Percentiles rank a stretch among this genome's conserved stretches.
phyloP scores from a whole-genome alignment of 2,888 invertebrate species.

The Gortyna flavago region DNA sequence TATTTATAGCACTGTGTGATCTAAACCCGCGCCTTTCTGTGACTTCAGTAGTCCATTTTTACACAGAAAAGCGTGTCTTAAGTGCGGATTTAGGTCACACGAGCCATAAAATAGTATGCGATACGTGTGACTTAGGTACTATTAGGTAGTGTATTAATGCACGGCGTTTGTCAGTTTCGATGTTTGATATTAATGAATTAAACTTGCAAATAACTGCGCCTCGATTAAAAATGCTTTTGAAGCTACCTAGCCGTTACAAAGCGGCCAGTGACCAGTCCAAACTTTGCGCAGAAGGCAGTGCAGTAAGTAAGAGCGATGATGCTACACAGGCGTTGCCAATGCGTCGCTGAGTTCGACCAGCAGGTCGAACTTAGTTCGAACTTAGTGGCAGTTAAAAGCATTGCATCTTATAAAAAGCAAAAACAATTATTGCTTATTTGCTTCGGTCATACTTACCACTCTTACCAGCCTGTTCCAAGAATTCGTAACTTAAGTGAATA shows the following conservation, averaged over 20 bases:
- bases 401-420: not conserved
- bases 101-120: too few species aligned
- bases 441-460: not conserved
- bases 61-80: too few species aligned
- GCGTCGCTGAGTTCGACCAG: too few species aligned
- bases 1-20: not conserved
- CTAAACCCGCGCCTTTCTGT: not conserved
- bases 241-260: too few species aligned
- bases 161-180: too few species aligned
- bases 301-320: too few species aligned
- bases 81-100: too few species aligned
- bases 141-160: too few species aligned
- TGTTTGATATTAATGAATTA: slow-evolving; percentile 1
- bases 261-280: not conserved
- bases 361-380: not conserved
- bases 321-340: too few species aligned
- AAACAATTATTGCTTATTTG: not conserved
- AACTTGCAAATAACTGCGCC: not conserved
- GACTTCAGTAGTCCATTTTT: too few species aligned
- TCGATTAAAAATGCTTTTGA: not conserved
- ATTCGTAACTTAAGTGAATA: slow-evolving; percentile 5
- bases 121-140: too few species aligned
- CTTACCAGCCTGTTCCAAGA: not conserved
- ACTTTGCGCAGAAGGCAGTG: not conserved
- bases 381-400: not conserved